Conservation (phyloP, 2,113 vertebrate genomes). For the Scopus umbretta region DNA sequence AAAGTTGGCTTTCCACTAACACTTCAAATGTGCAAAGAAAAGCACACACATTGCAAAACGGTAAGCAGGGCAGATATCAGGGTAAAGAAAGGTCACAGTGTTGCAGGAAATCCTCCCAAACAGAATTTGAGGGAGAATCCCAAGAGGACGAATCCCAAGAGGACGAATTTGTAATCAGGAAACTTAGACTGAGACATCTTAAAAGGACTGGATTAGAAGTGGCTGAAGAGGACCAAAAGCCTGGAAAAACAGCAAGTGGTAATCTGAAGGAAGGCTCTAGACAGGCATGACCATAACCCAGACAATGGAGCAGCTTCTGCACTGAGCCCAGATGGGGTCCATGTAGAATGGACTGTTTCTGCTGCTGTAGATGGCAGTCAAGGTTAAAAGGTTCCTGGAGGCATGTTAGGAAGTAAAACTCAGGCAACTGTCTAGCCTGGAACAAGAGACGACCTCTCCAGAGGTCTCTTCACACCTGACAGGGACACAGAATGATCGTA, state of each 20-base stretch:
- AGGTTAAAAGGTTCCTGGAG: neutral
- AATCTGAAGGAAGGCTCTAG: neutral
- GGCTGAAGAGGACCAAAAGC: neutral
- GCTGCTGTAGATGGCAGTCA: neutral
- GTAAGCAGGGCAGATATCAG: neutral
- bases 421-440: neutral
- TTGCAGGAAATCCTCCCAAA: neutral
- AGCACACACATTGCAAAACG: accelerated
- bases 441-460: neutral
- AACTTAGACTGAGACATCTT: neutral
- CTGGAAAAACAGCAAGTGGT: neutral
- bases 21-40: neutral
- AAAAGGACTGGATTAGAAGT: neutral
- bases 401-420: neutral
- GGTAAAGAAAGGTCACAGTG: neutral
- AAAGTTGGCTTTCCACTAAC: neutral
- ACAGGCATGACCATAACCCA: neutral
- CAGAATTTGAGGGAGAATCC: neutral
- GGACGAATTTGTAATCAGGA: neutral
- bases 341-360: neutral
- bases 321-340: neutral
- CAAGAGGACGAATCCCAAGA: neutral
- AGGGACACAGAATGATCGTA: neutral
- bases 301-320: neutral
- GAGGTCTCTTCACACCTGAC: neutral